phyloP scores from a whole-genome alignment of 1,140 invertebrate genomes.

The Drosophila micromelanica region DNA sequence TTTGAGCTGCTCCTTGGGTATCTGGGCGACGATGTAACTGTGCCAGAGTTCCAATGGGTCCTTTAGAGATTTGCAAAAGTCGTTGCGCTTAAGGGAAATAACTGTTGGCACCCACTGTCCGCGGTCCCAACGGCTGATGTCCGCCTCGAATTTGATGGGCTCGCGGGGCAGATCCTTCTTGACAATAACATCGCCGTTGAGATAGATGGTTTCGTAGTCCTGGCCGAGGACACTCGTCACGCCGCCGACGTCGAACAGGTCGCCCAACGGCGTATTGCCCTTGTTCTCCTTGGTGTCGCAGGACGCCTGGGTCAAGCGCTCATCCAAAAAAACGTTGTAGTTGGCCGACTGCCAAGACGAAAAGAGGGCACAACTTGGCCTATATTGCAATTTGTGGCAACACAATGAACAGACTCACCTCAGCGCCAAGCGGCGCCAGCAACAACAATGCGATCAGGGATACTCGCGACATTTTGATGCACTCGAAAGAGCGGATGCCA shows the following conservation, averaged over 20 bases:
- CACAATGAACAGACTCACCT: constrained; percentile 12
- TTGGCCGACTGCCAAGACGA: constrained; percentile 24
- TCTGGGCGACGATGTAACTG: background rate
- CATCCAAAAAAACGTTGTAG: constrained; percentile 49
- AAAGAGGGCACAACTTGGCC: too few species aligned
- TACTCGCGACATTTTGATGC: constrained; percentile 17
- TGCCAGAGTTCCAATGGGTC: constrained; percentile 53
- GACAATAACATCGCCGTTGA: constrained; percentile 35
- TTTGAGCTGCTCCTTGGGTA: constrained; percentile 17
- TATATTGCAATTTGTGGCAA: too few species aligned
- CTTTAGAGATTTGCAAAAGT: constrained; percentile 39
- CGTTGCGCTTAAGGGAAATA: constrained; percentile 23
- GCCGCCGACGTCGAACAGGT: constrained; percentile 38
- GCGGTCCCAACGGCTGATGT: constrained; percentile 46
- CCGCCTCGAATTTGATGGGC: constrained; percentile 34
- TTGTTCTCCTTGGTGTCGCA: constrained; percentile 28
- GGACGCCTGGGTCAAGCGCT: constrained; percentile 11
- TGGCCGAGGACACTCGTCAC: constrained; percentile 10
- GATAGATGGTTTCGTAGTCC: constrained; percentile 41
- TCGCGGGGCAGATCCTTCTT: background rate
- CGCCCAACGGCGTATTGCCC: constrained; percentile 15
- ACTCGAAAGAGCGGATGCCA: constrained; percentile 11
- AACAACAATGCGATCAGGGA: background rate
- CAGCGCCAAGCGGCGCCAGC: background rate
- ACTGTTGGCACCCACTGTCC: constrained; percentile 38